Percentiles rank a stretch among this genome's conserved stretches.
Evolutionary conservation across 2,113 vertebrate genomes (phyloP).

Genomic region (Dunckerocampus dactyliophorus): DNA sequence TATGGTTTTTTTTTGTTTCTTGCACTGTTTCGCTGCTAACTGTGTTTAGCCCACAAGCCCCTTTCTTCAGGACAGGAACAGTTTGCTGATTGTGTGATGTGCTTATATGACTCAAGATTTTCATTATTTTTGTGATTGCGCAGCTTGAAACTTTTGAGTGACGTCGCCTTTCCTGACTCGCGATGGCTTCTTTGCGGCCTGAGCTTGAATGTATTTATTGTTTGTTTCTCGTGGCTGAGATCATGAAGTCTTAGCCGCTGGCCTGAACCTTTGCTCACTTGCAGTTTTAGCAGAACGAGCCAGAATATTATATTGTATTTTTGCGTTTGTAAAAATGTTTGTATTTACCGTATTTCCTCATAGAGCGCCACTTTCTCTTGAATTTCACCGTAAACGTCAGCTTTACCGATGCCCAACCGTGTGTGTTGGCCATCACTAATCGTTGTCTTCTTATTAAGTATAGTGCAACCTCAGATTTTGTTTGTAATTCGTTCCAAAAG

Average conservation of each 20-base stretch:
- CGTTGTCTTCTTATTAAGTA: too few relatives aligned
- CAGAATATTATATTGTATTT: too few relatives aligned
- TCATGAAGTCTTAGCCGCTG: not conserved
- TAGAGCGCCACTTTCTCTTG: not conserved
- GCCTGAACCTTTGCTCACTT: constrained; percentile 13
- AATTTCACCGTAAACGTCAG: too few relatives aligned
- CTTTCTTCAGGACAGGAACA: constrained; percentile 34
- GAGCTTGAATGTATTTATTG: constrained; percentile 1
- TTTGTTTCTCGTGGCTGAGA: not conserved
- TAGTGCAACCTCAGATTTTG: too few relatives aligned
- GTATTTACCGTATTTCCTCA: not conserved
- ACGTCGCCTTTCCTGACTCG: constrained; percentile 1
- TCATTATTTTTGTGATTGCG: not conserved
- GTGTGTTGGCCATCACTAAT: too few relatives aligned
- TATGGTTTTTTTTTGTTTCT: constrained; percentile 8
- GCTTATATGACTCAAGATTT: constrained; percentile 20
- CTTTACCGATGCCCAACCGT: too few relatives aligned
- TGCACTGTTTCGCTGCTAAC: constrained; percentile 10
- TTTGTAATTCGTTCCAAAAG: too few relatives aligned
- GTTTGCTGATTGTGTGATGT: constrained; percentile 42
- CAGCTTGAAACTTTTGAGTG: not conserved
- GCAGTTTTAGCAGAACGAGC: not conserved
- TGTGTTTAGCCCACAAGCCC: constrained; percentile 7
- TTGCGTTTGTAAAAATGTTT: not conserved
- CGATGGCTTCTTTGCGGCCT: too few relatives aligned